Evolutionary conservation across 2,113 vertebrate species (phyloP).

Genomic region (Eudyptes chrysolophus): DNA sequence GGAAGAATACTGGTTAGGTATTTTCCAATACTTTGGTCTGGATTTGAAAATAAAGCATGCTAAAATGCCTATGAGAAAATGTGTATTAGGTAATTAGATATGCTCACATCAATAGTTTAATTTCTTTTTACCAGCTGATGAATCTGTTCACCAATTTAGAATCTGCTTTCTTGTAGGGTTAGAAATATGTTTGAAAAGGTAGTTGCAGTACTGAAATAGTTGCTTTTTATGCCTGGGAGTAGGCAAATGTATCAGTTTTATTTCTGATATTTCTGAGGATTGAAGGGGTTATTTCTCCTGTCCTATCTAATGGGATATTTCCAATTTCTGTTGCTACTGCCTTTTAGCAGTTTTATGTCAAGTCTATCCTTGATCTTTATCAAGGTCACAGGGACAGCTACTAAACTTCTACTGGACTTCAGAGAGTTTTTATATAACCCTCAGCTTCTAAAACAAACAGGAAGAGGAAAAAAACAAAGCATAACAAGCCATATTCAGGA

Average conservation of each 20-base stretch:
- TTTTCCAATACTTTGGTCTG: not conserved
- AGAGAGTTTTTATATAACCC: not conserved
- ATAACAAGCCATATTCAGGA: not conserved
- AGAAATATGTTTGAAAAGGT: not conserved
- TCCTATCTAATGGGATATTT: not conserved
- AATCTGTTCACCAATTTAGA: not conserved
- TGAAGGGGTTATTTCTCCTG: not conserved
- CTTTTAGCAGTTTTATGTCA: conserved; percentile 3
- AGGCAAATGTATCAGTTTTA: not conserved
- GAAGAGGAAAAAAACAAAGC: not conserved
- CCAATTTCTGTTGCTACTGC: not conserved
- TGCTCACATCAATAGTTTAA: not conserved
- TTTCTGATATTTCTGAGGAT: not conserved
- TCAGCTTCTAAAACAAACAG: conserved; percentile 30
- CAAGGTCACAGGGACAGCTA: not conserved
- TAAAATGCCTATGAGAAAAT: not conserved
- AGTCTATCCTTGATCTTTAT: conserved; percentile 23
- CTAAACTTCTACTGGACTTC: conserved; percentile 1
- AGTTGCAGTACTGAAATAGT: not conserved
- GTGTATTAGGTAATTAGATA: not conserved
- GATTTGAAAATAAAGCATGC: not conserved
- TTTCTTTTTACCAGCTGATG: not conserved
- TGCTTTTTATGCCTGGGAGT: not conserved
- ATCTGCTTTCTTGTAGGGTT: not conserved
- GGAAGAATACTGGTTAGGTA: not conserved